phyloP scores from a whole-genome alignment of 2,113 vertebrate genomes.

The Onychorhynchus coronatus region DNA sequence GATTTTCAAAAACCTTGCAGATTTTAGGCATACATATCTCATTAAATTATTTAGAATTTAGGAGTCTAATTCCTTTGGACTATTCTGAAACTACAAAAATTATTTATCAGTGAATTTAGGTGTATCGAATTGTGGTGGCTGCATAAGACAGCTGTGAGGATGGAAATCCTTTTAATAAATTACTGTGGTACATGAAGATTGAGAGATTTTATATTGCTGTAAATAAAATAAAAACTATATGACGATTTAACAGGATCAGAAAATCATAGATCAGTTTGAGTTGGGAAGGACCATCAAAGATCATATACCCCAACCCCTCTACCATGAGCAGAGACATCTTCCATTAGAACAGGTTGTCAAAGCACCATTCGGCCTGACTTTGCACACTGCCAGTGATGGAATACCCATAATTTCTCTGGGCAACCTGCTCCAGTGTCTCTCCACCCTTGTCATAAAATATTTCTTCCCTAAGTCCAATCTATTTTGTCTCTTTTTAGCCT shows the following conservation, averaged over 20 bases:
- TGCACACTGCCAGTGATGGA: fast-evolving
- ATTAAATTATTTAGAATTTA: not conserved
- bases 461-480: not conserved
- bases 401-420: not conserved
- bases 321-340: not conserved
- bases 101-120: not conserved
- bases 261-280: not conserved
- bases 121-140: not conserved
- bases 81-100: not conserved
- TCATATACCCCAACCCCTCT: not conserved
- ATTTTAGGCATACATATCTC: not conserved
- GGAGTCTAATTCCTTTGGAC: not conserved
- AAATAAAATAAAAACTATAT: not conserved
- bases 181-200: not conserved
- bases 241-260: not conserved
- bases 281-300: not conserved
- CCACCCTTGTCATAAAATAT: not conserved
- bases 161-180: not conserved
- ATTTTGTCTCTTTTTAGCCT: not conserved
- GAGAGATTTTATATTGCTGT: not conserved
- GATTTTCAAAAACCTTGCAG: not conserved
- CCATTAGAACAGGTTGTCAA: not conserved
- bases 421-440: not conserved
- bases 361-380: not conserved
- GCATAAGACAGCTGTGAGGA: not conserved